Conservation (phyloP, 2,797 vertebrate genomes). For the Gouania willdenowi region DNA sequence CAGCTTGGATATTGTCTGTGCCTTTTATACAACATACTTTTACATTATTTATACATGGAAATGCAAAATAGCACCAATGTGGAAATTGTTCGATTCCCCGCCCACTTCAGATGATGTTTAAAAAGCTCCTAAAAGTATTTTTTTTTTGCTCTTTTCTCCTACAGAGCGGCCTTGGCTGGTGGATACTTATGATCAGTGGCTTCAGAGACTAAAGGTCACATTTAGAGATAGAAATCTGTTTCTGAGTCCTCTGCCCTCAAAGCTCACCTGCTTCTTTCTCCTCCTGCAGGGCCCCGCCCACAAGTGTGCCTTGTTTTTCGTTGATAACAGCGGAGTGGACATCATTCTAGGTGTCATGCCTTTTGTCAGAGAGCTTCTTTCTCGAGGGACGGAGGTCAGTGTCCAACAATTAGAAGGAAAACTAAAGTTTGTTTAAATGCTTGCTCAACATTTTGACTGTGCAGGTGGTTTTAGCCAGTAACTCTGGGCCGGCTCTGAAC, state of each 20-base stretch:
- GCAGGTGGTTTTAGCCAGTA: constrained; percentile 95
- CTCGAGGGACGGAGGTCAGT: constrained; percentile 94
- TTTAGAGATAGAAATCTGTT: too few species aligned
- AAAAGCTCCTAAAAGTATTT: too few species aligned
- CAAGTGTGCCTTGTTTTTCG: constrained; percentile 99
- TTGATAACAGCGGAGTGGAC: constrained; percentile 99
- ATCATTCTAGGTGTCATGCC: constrained; percentile 99
- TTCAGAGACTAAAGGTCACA: constrained; percentile 87
- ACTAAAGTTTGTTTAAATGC: too few species aligned
- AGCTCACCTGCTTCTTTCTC: constrained; percentile 71
- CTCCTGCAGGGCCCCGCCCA: constrained; percentile 97
- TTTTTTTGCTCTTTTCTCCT: not conserved
- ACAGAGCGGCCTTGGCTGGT: constrained; percentile 93
- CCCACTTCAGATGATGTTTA: too few species aligned
- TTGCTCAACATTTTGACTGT: rapidly evolving
- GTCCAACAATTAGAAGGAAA: not conserved
- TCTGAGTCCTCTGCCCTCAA: too few species aligned
- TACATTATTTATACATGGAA: too few species aligned
- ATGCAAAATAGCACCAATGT: too few species aligned
- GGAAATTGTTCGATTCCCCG: too few species aligned
- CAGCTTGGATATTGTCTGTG: too few species aligned
- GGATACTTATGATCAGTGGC: constrained; percentile 88
- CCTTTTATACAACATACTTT: too few species aligned
- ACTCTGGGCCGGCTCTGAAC: constrained; percentile 93
- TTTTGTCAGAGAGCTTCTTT: constrained; percentile 96